These are phyloP conservation scores for Recurvirostra avosetta DNA, from an alignment of 2,113 vertebrate genomes.

Conservation along the genomic window DNA sequence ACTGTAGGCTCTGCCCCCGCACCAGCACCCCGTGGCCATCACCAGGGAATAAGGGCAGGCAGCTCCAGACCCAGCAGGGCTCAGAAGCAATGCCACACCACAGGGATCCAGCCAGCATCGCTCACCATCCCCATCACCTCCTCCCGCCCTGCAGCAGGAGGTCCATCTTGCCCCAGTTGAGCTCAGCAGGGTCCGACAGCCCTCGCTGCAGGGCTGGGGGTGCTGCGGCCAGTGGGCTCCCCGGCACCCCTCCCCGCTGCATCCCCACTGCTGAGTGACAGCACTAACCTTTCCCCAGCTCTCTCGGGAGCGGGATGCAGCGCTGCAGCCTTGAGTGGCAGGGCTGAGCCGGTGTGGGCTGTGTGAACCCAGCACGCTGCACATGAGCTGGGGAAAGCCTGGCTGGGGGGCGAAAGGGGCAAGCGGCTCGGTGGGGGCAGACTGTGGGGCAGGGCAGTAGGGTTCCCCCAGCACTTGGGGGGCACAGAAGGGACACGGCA, in stretches of 20 bases:
- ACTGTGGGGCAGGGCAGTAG: background rate
- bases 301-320: background rate
- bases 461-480: background rate
- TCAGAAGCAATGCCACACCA: background rate
- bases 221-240: background rate
- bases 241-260: background rate
- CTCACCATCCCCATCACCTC: background rate
- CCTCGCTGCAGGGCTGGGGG: background rate
- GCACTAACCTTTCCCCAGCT: constrained; percentile 26
- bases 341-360: background rate
- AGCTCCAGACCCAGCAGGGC: background rate
- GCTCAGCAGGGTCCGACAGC: background rate
- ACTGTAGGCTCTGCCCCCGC: background rate
- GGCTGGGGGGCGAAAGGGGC: background rate
- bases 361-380: fast-evolving
- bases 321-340: fast-evolving
- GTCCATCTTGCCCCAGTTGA: fast-evolving
- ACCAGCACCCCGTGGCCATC: background rate
- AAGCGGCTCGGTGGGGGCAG: background rate
- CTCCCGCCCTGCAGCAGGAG: background rate
- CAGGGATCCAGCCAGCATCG: background rate
- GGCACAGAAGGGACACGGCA: fast-evolving
- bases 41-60: background rate
- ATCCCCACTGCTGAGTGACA: constrained; percentile 2
- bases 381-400: background rate